These are phyloP conservation scores for Napeogenes inachia DNA, from an alignment of 2,888 invertebrate genomes.

Conservation along the genomic window DNA sequence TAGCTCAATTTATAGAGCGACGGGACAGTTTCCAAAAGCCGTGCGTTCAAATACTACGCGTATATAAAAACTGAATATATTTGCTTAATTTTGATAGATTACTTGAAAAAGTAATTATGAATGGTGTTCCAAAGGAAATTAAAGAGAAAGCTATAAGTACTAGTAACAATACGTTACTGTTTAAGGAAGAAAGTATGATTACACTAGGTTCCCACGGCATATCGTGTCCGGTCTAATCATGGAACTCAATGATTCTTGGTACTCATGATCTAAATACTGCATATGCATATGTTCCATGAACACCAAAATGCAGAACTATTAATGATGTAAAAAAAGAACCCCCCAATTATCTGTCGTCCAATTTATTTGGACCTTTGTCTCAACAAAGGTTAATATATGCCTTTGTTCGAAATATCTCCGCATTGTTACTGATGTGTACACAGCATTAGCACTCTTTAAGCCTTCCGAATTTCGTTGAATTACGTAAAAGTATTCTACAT, in stretches of 20 bases:
- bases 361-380: conserved; percentile 50
- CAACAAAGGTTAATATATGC: conserved; percentile 68
- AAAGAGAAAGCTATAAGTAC: background rate
- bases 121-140: background rate
- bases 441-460: conserved; percentile 60
- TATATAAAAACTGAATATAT: no score
- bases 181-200: conserved; percentile 3
- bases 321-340: conserved; percentile 58
- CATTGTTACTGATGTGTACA: conserved; percentile 70
- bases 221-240: background rate
- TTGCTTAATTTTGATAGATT: no score
- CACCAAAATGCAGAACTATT: conserved; percentile 16
- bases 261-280: no score
- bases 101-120: no score
- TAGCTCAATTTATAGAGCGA: no score
- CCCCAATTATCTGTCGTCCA: conserved; percentile 71
- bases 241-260: background rate
- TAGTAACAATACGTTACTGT: background rate
- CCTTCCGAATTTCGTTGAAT: conserved; percentile 30
- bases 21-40: no score
- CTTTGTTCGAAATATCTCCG: conserved; percentile 66
- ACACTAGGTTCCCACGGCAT: background rate
- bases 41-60: no score
- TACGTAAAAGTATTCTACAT: conserved; percentile 3
- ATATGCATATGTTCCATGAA: no score